phyloP scores from a whole-genome alignment of 2,797 vertebrate species.

The Enteromius anoplus region DNA sequence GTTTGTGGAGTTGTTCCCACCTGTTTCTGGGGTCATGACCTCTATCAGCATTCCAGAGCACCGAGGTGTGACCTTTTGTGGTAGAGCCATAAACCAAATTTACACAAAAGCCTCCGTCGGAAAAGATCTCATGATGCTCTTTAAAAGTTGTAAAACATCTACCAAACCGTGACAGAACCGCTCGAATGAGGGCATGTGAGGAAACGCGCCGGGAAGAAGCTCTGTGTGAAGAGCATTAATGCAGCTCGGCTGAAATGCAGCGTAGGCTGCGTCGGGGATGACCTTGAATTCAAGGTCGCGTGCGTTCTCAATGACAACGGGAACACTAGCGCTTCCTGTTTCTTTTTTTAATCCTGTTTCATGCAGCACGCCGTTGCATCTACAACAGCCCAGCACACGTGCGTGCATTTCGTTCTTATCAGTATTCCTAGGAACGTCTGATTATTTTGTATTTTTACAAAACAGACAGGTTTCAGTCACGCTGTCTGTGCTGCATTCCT shows the following conservation, averaged over 20 bases:
- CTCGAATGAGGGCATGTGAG: neutral
- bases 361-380: neutral
- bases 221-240: constrained; percentile 54
- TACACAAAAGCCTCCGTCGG: constrained; percentile 20
- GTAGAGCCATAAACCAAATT: constrained; percentile 55
- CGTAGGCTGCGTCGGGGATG: constrained; percentile 73
- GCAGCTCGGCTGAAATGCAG: constrained; percentile 77
- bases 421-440: neutral
- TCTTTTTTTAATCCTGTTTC: constrained; percentile 33
- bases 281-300: constrained; percentile 83
- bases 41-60: constrained; percentile 61
- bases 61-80: constrained; percentile 59
- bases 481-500: constrained; percentile 12
- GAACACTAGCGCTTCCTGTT: constrained; percentile 47
- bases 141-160: constrained; percentile 39
- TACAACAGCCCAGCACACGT: neutral
- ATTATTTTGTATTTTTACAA: neutral
- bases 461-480: constrained; percentile 14
- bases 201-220: constrained; percentile 38
- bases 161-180: constrained; percentile 3
- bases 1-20: constrained; percentile 70
- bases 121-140: neutral
- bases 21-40: constrained; percentile 77
- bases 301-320: constrained; percentile 73
- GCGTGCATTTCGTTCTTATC: neutral